A percentile compares a stretch with the other conserved stretches of the same genome.
These are phyloP conservation scores for Acromyrmex heyeri DNA, from an alignment of 1,140 invertebrate species.

Conservation along the genomic window DNA sequence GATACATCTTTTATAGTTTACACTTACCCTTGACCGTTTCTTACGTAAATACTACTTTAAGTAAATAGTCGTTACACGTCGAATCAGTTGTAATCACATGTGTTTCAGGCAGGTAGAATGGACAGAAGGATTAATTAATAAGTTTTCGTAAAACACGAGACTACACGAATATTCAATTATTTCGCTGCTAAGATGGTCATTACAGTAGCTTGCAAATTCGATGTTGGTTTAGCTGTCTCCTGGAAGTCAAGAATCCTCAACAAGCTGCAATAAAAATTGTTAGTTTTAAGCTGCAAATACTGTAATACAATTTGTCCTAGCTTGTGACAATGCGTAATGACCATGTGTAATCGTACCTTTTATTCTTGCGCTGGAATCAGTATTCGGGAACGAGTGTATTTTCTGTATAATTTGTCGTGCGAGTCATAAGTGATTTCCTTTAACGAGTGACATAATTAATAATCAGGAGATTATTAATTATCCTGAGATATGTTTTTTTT, in stretches of 20 bases:
- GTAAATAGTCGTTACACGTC: conserved; percentile 44
- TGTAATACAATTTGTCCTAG: conserved; percentile 1
- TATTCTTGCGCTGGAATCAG: not conserved
- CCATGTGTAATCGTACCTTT: conserved; percentile 1
- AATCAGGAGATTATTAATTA: not conserved
- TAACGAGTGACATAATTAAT: conserved; percentile 1
- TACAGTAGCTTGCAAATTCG: not conserved
- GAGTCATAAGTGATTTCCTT: not conserved
- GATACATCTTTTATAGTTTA: conserved; percentile 39
- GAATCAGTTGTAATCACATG: conserved; percentile 17
- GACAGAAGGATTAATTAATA: conserved; percentile 24
- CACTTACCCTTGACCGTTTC: conserved; percentile 19
- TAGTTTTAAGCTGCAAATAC: not conserved
- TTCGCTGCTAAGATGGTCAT: conserved; percentile 16
- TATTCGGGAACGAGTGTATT: not conserved
- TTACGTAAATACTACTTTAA: conserved; percentile 43
- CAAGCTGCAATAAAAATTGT: conserved; percentile 7
- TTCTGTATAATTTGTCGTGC: not conserved
- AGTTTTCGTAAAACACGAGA: not conserved
- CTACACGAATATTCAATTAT: not conserved
- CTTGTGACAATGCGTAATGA: not conserved
- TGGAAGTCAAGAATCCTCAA: conserved; percentile 10
- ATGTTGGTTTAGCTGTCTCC: conserved; percentile 25
- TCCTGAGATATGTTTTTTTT: not conserved
- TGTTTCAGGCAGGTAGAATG: not conserved